Evolutionary conservation across 2,888 invertebrate genomes (phyloP).

Genomic region (Matsumyia berberina): DNA sequence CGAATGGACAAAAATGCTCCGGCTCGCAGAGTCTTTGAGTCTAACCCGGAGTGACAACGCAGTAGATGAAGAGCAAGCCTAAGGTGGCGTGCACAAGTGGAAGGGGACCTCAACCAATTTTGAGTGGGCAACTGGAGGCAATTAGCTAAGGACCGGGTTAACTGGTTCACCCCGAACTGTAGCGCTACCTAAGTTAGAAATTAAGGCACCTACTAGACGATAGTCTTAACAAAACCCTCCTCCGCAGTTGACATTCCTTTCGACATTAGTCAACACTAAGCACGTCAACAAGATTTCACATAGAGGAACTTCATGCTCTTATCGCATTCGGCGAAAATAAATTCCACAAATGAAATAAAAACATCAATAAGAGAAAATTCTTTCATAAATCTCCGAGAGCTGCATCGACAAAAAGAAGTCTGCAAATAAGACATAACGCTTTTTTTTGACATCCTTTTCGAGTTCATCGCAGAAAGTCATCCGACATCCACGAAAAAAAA

Average conservation of each 20-base stretch:
- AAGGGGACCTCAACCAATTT: too few species aligned
- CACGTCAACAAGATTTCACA: neutral
- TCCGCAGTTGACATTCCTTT: neutral
- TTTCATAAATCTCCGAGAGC: slow-evolving; percentile 58
- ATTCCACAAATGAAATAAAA: slow-evolving; percentile 56
- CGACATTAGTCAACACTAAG: slow-evolving; percentile 16
- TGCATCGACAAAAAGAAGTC: slow-evolving; percentile 42
- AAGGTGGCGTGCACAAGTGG: too few species aligned
- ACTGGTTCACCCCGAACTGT: too few species aligned
- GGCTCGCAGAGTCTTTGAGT: too few species aligned
- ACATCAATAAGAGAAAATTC: slow-evolving; percentile 50
- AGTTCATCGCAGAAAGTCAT: slow-evolving; percentile 36
- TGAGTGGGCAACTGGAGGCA: too few species aligned
- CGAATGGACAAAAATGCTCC: too few species aligned
- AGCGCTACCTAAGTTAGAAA: too few species aligned
- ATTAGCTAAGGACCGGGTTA: too few species aligned
- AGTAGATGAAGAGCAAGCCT: too few species aligned
- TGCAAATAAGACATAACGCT: slow-evolving; percentile 72
- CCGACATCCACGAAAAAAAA: slow-evolving; percentile 12
- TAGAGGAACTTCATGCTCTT: slow-evolving; percentile 34
- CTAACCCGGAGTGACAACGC: too few species aligned
- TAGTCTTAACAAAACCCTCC: too few species aligned
- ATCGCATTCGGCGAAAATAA: slow-evolving; percentile 61
- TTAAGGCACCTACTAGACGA: too few species aligned
- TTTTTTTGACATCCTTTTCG: slow-evolving; percentile 62